Conservation (phyloP, 2,797 vertebrate genomes). For the Synaphobranchus kaupii region DNA sequence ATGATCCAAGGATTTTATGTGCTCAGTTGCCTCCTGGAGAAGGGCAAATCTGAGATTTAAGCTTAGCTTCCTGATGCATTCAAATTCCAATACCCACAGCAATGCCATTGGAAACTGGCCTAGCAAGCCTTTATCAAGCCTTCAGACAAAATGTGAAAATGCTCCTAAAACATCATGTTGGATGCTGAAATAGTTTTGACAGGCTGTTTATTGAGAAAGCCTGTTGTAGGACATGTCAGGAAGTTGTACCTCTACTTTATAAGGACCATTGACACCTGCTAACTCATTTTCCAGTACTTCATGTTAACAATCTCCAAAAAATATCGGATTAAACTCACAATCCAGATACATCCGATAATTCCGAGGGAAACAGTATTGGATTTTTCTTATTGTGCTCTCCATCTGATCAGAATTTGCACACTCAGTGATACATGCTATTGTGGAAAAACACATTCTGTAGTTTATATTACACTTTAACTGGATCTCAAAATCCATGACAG, state of each 20-base stretch:
- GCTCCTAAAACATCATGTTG: background rate
- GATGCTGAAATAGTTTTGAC: background rate
- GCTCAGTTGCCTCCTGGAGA: slow-evolving; percentile 36
- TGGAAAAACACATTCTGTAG: background rate
- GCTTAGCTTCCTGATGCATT: background rate
- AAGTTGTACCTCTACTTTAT: background rate
- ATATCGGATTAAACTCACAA: background rate
- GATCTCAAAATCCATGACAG: background rate
- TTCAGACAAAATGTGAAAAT: background rate
- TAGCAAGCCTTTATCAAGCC: background rate
- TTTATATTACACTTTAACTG: no score
- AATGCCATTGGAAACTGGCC: background rate
- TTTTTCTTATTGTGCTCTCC: background rate
- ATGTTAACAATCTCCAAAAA: background rate
- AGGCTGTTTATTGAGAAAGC: background rate
- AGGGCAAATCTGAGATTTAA: background rate
- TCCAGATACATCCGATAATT: background rate
- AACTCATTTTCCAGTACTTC: background rate
- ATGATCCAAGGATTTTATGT: slow-evolving; percentile 53
- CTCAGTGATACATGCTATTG: background rate
- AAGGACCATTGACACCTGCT: background rate
- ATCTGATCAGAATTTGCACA: background rate
- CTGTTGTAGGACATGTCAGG: background rate
- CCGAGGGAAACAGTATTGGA: background rate
- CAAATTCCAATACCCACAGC: background rate